Base-by-base conservation (phyloP, 2,888 invertebrate genomes). In the Netelia fuscicornis region DNA sequence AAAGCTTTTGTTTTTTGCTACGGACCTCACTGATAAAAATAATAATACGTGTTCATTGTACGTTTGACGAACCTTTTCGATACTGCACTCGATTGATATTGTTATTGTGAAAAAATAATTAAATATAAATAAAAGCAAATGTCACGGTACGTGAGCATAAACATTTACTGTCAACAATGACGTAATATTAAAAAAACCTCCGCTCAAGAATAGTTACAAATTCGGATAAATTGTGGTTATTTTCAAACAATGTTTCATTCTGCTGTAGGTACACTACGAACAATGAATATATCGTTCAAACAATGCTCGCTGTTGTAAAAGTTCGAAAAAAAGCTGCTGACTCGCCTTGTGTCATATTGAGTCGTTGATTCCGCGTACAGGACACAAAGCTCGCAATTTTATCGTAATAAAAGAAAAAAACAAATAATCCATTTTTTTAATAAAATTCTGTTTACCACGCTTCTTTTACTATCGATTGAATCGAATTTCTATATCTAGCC, bases 1-100 rank as follows among this genome's bases (percentile, higher is more conserved):
- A 37, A 23, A 17, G 0, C 9, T 44, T 72, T 65, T 23, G 23
- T 42, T 67, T 74, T 52, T 77, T 68, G 58, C 25, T 17, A n/a
- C 62, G 2, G 23, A 62, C 30, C n/a, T 30, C 30, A 30, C 30
- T 6, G 52, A 64, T 37, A 48, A 64, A 58, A 54, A 75, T 25
- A 13, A 65, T 74, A 65, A 56, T 74, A 64, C 52, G 64, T 58
- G 48, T 65, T 74, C 48, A 58, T 81, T 78, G 62, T 78, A 62
- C 58, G n/a, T 52, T 37, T 62, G 10, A 67, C 74, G 44, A 23
- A 23, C 44, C 56, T 74, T 64, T 30, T 9, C 25, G 67, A 62
- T 56, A 54, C 25, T 17, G 11, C 11, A 56, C 44, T 79, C 60
- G 56, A 70, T 64, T 48, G 23, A 20, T 20, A 54, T 5, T 56